Conservation (phyloP, 2,797 vertebrate species). For the Rhincodon typus region DNA sequence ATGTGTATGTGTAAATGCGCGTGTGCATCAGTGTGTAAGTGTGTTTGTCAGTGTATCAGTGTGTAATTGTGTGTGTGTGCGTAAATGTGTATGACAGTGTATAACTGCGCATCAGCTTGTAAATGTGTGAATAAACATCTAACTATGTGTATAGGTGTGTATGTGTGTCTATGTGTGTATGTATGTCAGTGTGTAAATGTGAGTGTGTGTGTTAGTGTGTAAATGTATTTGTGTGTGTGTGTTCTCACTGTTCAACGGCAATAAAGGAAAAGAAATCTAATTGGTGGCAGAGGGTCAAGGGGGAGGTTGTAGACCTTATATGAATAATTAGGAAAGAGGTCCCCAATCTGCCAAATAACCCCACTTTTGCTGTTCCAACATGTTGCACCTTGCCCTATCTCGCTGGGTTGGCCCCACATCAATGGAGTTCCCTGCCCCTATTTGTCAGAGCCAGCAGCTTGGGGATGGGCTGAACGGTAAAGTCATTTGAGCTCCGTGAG, state of each 20-base stretch:
- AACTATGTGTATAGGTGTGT: too few species aligned
- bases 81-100: too few species aligned
- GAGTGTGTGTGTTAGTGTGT: too few species aligned
- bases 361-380: neutral
- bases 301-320: neutral
- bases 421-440: neutral
- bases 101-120: neutral
- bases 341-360: neutral
- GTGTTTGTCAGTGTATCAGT: too few species aligned
- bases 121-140: too few species aligned
- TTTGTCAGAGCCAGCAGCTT: too few species aligned
- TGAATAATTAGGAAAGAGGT: neutral
- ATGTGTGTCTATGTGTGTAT: too few species aligned
- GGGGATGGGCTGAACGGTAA: neutral
- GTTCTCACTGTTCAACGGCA: too few species aligned
- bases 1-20: neutral
- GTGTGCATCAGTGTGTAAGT: neutral
- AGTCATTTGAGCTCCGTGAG: neutral
- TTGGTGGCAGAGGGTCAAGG: neutral
- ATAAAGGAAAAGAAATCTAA: too few species aligned
- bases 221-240: too few species aligned
- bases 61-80: too few species aligned
- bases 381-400: neutral
- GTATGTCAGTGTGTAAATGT: neutral
- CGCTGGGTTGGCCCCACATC: too few species aligned